Percentiles rank a stretch among this genome's conserved stretches.
These are phyloP conservation scores for Pogona vitticeps DNA, from an alignment of 2,113 vertebrate genomes.

Conservation along the genomic window DNA sequence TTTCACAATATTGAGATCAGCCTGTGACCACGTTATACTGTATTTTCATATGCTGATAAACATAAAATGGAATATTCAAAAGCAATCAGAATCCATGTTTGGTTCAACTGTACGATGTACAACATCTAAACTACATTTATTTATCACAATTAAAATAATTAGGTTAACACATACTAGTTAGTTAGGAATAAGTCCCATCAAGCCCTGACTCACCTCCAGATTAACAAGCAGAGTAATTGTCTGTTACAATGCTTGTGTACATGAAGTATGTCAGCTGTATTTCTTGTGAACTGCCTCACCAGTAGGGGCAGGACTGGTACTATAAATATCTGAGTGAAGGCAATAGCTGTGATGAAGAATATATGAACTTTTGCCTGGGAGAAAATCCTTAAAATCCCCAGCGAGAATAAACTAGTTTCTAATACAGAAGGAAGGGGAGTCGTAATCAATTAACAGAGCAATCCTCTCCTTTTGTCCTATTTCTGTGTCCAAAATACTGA, in stretches of 20 bases:
- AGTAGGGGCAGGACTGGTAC: background rate
- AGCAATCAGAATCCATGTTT: background rate
- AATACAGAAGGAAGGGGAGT: background rate
- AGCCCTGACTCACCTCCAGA: background rate
- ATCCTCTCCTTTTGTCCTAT: background rate
- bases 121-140: background rate
- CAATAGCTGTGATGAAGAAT: background rate
- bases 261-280: background rate
- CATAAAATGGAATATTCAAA: background rate
- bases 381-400: background rate
- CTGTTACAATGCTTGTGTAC: background rate
- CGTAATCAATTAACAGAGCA: background rate
- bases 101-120: background rate
- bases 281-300: background rate
- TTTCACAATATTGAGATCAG: no score
- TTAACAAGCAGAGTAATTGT: no score
- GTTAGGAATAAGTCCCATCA: background rate
- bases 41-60: background rate
- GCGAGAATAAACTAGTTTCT: background rate
- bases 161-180: background rate
- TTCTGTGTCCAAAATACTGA: background rate
- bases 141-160: background rate
- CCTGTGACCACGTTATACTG: background rate
- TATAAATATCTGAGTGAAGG: background rate
- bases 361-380: background rate